Base-by-base conservation (phyloP, 2,113 vertebrate genomes). In the Argyrosomus japonicus region DNA sequence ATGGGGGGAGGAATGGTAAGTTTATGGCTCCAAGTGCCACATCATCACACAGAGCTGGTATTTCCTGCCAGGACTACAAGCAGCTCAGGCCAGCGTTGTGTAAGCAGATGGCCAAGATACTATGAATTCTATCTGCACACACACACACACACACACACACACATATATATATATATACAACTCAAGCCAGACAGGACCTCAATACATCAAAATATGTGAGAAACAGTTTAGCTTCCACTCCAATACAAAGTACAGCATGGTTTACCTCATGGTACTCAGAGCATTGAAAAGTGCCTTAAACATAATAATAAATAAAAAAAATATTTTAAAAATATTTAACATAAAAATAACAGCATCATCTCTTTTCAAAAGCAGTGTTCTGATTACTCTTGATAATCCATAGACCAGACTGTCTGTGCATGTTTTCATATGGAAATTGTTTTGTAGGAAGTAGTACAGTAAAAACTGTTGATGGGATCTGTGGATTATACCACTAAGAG, bases 11-110 rank as follows among this genome's bases (percentile, higher is more conserved):
- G 62, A 18, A 78, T 85, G 88, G 88, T 89, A 86, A 79, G 89
- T 93, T 90, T 94, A 93, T 90, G 86, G 82, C 88, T 89, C 63
- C 85, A 89, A 86, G 79, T 91, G 92, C 88, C 90, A 92, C 94
- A 94, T 93, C 92, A 92, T 93, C 90, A 92, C 87, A 85, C 82
- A 77, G 85, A 81, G 87, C 83, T 91, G 90, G 87, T 88, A 93
- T 93, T 94, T 94, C 92, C 94, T 94, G 92, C 72, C 81, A 56
- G 69, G 72, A 40, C 54, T 80, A 47, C n/a, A 75, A 58, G 83
- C 75, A 86, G 89, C 82, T 82, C 79, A 83, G 81, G 68, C 80
- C 68, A 76, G 74, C 15, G 56, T 68, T 84, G 83, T 89, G 68
- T 71, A 77, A 90, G 88, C 90, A 91, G 87, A 94, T 89, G 89